phyloP scores from a whole-genome alignment of 2,113 vertebrate genomes.

The Archocentrus centrarchus region DNA sequence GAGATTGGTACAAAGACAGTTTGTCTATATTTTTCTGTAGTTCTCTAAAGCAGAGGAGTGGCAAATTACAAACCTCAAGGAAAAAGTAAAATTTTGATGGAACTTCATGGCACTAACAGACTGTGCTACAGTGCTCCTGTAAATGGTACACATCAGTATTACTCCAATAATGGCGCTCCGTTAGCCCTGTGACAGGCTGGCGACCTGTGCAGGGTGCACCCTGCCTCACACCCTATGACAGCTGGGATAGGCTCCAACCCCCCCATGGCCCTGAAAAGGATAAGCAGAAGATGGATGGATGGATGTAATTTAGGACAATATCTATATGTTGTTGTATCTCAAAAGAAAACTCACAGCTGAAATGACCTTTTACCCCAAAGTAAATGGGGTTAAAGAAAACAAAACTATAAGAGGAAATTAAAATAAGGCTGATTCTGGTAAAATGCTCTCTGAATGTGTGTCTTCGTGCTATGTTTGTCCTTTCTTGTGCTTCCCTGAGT shows the following conservation, averaged over 20 bases:
- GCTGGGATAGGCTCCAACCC: no score
- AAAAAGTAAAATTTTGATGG: not conserved
- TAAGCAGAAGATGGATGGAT: no score
- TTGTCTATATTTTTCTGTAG: not conserved
- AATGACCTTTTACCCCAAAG: not conserved
- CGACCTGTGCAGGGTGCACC: no score
- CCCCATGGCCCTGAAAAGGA: no score
- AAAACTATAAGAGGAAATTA: conserved; percentile 17
- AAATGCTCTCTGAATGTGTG: not conserved
- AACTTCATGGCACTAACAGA: not conserved
- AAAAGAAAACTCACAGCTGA: not conserved
- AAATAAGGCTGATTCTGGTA: conserved; percentile 8
- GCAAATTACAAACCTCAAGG: conserved; percentile 11
- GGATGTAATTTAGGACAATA: not conserved
- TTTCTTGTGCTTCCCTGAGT: not conserved
- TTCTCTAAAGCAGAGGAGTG: not conserved
- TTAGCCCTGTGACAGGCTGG: no score
- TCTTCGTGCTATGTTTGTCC: conserved; percentile 11
- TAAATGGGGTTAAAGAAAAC: conserved; percentile 17
- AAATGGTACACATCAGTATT: not conserved
- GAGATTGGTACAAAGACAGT: not conserved
- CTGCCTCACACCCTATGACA: no score
- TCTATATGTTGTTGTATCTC: not conserved
- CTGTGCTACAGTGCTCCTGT: not conserved
- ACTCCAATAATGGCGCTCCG: not conserved